Evolutionary conservation across 2,113 vertebrate genomes (phyloP).

Genomic region (Pluvianellus socialis): DNA sequence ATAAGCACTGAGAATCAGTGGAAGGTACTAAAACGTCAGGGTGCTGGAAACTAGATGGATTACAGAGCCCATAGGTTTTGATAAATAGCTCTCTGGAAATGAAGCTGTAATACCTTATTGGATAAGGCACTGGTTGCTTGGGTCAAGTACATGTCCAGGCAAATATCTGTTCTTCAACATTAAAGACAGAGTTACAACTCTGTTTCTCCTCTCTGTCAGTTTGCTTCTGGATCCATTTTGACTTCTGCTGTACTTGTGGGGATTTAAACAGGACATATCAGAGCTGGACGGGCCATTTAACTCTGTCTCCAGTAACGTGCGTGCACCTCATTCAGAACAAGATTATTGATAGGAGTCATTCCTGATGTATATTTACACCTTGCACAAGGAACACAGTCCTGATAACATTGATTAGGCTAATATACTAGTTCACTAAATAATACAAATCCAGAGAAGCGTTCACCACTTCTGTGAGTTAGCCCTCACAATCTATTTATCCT

Average conservation of each 20-base stretch:
- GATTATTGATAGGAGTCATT: neutral
- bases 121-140: neutral
- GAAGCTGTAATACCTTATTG: neutral
- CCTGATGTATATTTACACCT: neutral
- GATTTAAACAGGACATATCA: neutral
- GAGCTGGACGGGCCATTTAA: neutral
- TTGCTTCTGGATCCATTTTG: neutral
- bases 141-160: neutral
- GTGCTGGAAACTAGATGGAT: neutral
- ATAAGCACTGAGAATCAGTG: neutral
- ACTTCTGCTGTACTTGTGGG: neutral
- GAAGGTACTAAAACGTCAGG: neutral
- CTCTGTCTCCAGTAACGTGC: rapidly evolving
- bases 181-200: neutral
- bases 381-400: neutral
- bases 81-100: neutral
- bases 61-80: neutral
- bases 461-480: neutral
- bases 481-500: neutral
- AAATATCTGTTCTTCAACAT: neutral
- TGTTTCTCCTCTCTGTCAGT: neutral
- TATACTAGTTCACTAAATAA: neutral
- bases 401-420: neutral
- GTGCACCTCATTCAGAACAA: too few species aligned
- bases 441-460: neutral